Evolutionary conservation across 2,888 invertebrate species (phyloP).

Genomic region (Abscondita cerata): DNA sequence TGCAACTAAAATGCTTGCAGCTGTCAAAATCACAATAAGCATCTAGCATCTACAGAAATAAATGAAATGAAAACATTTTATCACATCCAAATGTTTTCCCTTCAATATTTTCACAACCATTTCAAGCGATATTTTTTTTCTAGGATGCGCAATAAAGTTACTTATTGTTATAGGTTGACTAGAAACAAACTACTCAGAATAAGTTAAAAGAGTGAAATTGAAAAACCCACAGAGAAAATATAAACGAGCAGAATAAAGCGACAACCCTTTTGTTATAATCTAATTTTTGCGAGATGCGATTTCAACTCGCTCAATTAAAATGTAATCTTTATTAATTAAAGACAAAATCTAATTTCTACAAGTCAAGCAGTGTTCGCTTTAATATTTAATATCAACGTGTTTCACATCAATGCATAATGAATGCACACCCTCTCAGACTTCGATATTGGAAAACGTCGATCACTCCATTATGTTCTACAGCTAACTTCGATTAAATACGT

Average conservation of each 20-base stretch:
- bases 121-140: not conserved
- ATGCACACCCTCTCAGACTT: conserved; percentile 3
- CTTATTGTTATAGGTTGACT: no score
- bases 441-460: conserved; percentile 3
- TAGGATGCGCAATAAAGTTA: no score
- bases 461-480: conserved; percentile 3
- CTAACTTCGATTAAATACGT: not conserved
- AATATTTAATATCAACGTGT: conserved; percentile 7
- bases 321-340: not conserved
- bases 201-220: no score
- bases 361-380: not conserved
- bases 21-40: conserved; percentile 10
- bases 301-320: not conserved
- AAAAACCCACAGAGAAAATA: no score
- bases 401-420: conserved; percentile 10
- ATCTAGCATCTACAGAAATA: not conserved
- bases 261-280: no score
- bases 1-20: conserved; percentile 8
- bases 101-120: conserved; percentile 4
- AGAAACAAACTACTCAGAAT: no score
- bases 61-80: conserved; percentile 8
- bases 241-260: no score
- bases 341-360: conserved; percentile 1
- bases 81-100: conserved; percentile 7
- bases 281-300: no score